phyloP scores from a whole-genome alignment of 1,140 invertebrate genomes.

The Magallana angulata region DNA sequence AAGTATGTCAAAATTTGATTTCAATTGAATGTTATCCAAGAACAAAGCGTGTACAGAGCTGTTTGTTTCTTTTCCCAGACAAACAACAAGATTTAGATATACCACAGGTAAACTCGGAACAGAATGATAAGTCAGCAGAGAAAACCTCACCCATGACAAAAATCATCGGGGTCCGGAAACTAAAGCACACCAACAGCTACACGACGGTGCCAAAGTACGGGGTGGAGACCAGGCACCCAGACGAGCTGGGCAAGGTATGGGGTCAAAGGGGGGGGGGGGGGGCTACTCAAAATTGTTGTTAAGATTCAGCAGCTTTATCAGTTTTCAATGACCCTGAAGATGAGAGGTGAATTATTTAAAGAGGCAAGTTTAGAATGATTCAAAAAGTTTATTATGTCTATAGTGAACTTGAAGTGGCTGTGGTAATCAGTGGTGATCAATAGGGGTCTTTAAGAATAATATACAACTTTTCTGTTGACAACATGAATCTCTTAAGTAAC shows the following conservation, averaged over 20 bases:
- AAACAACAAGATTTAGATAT: slow-evolving; percentile 97
- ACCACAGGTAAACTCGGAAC: slow-evolving; percentile 85
- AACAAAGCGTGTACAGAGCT: not conserved
- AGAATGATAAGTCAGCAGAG: slow-evolving; percentile 77
- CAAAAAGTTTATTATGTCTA: too few relatives aligned
- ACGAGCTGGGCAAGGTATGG: slow-evolving; percentile 89
- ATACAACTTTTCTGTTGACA: too few relatives aligned
- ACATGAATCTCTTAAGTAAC: too few relatives aligned
- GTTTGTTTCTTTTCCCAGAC: slow-evolving; percentile 83
- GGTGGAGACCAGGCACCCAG: slow-evolving; percentile 93
- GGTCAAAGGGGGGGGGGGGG: not conserved
- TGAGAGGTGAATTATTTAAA: too few relatives aligned
- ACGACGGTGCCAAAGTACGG: slow-evolving; percentile 93
- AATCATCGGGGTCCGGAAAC: slow-evolving; percentile 75
- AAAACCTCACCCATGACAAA: slow-evolving; percentile 76
- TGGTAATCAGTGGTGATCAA: too few relatives aligned
- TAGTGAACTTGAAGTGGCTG: too few relatives aligned
- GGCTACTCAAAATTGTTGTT: not conserved
- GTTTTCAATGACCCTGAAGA: too few relatives aligned
- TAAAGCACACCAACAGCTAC: slow-evolving; percentile 84
- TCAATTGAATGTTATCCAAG: too few relatives aligned
- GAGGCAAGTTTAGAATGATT: too few relatives aligned
- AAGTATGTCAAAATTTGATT: too few relatives aligned
- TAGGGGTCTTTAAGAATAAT: too few relatives aligned
- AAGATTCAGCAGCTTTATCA: not conserved